These are phyloP conservation scores for Pangasius macronema DNA, from an alignment of 2,797 vertebrate genomes.

Conservation along the genomic window DNA sequence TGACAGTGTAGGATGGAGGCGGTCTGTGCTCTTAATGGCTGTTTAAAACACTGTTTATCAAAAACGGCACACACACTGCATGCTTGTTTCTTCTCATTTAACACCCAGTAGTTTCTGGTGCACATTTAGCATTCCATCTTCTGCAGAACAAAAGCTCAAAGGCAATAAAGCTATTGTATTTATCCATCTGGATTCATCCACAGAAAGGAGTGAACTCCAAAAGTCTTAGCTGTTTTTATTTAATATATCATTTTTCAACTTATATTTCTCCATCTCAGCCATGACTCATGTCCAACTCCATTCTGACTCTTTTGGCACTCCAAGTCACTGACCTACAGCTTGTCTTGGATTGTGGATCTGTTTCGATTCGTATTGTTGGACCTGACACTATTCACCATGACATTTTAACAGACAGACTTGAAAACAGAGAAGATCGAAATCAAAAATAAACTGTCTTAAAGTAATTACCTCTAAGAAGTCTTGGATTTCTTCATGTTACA, in stretches of 20 bases:
- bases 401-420: background rate
- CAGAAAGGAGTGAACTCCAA: background rate
- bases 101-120: conserved; percentile 32
- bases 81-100: conserved; percentile 55
- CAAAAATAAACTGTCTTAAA: too few species aligned
- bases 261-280: conserved; percentile 1
- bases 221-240: background rate
- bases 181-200: conserved; percentile 17
- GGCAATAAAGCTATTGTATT: conserved; percentile 2
- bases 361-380: background rate
- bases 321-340: background rate
- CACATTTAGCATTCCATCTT: conserved; percentile 11
- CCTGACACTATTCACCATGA: background rate
- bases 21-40: conserved; percentile 56
- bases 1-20: conserved; percentile 52
- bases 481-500: too few species aligned
- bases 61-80: conserved; percentile 47
- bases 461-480: too few species aligned
- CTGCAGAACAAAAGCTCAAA: conserved; percentile 30
- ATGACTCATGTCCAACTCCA: background rate
- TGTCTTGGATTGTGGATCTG: background rate
- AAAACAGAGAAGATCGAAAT: too few species aligned
- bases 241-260: background rate
- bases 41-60: conserved; percentile 61
- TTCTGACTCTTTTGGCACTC: background rate